Conservation (phyloP, 2,113 vertebrate species). For the Aepyceros melampus region DNA sequence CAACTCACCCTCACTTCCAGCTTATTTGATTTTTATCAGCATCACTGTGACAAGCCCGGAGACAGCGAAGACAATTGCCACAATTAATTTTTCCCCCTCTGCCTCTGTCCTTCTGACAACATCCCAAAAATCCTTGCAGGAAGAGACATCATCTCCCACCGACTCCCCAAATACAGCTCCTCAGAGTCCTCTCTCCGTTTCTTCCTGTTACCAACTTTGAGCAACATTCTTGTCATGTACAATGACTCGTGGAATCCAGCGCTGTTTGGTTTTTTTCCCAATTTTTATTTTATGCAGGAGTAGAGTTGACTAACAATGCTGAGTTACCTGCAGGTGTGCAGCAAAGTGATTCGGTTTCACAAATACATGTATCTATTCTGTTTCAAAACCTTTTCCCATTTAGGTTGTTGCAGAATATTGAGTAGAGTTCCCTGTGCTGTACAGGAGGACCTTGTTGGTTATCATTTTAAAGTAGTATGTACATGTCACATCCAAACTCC, state of each 20-base stretch:
- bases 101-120: constrained; percentile 64
- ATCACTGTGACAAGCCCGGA: constrained; percentile 74
- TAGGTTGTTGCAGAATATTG: not conserved
- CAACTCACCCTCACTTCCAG: constrained; percentile 68
- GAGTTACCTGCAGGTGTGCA: not conserved
- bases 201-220: not conserved
- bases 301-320: not conserved
- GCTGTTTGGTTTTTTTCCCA: not conserved
- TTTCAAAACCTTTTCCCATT: not conserved
- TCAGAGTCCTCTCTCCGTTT: not conserved
- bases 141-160: constrained; percentile 32
- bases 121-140: constrained; percentile 47
- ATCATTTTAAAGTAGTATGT: not conserved
- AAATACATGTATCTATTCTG: not conserved
- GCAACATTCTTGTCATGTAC: too few species aligned
- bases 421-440: not conserved
- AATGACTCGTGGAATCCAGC: accelerated
- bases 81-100: constrained; percentile 69
- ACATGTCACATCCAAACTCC: not conserved
- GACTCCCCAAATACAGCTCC: not conserved
- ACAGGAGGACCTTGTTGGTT: not conserved
- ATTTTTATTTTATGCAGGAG: not conserved
- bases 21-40: constrained; percentile 79
- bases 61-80: constrained; percentile 76
- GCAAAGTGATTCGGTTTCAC: not conserved